Evolutionary conservation across 2,113 vertebrate genomes (phyloP).

Genomic region (Python bivittatus): DNA sequence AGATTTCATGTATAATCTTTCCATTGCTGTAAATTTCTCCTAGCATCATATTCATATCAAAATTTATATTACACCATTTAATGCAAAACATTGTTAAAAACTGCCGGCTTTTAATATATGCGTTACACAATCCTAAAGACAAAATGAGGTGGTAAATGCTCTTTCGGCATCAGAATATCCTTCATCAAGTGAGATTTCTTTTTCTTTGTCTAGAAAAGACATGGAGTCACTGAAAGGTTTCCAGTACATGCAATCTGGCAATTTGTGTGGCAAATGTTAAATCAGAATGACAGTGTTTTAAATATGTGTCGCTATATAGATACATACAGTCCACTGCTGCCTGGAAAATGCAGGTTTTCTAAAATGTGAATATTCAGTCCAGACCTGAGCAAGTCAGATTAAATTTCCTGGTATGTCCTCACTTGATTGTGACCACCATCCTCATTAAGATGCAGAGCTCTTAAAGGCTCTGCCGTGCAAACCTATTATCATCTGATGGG

Average conservation of each 20-base stretch:
- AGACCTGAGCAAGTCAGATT: conserved; percentile 72
- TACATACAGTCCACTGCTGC: conserved; percentile 62
- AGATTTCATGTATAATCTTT: conserved; percentile 12
- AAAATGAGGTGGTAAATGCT: conserved; percentile 41
- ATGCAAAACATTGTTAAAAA: conserved; percentile 13
- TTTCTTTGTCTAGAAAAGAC: background rate
- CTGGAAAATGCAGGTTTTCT: conserved; percentile 69
- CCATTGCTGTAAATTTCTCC: conserved; percentile 1
- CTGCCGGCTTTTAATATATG: background rate
- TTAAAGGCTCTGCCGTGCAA: background rate
- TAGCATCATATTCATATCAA: conserved; percentile 36
- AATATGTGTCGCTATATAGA: conserved; percentile 77
- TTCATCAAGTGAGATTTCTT: background rate
- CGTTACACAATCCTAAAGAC: conserved; percentile 13
- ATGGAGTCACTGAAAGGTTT: background rate
- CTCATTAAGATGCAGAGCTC: conserved; percentile 34
- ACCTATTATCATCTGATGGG: background rate
- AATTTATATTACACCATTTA: conserved; percentile 1
- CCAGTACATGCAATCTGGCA: background rate
- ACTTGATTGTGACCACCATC: conserved; percentile 62
- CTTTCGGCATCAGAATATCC: background rate
- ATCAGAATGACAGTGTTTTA: conserved; percentile 73
- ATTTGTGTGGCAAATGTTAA: conserved; percentile 71
- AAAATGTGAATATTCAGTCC: conserved; percentile 65
- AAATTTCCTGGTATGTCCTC: conserved; percentile 75